Conservation (phyloP, 2,888 invertebrate genomes). For the Drosophila subquinaria region DNA sequence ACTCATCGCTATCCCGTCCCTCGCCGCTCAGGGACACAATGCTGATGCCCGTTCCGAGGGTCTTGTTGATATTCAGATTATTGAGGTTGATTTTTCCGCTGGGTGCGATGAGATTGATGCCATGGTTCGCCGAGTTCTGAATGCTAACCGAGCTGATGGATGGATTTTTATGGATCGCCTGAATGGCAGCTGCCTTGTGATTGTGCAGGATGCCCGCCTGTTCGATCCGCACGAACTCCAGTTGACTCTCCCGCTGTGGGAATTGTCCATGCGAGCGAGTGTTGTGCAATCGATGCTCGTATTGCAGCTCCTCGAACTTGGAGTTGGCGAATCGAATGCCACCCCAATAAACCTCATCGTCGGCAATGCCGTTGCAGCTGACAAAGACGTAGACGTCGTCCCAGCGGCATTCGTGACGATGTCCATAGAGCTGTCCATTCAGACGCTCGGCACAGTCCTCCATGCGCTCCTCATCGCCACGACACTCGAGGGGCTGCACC, state of each 20-base stretch:
- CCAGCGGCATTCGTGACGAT: constrained; percentile 94
- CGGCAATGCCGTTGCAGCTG: constrained; percentile 90
- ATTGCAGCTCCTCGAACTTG: constrained; percentile 94
- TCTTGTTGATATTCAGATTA: constrained; percentile 91
- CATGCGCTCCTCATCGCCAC: constrained; percentile 90
- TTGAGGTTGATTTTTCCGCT: constrained; percentile 92
- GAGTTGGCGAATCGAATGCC: constrained; percentile 96
- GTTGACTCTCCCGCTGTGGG: constrained; percentile 90
- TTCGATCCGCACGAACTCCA: constrained; percentile 92
- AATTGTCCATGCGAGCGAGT: constrained; percentile 91
- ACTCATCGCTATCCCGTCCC: constrained; percentile 93
- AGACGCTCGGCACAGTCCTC: constrained; percentile 95
- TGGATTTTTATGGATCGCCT: constrained; percentile 95
- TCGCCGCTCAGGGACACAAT: constrained; percentile 97
- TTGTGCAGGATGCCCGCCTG: constrained; percentile 98
- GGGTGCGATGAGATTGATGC: constrained; percentile 96
- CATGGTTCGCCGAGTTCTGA: constrained; percentile 94
- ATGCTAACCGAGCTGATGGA: constrained; percentile 93
- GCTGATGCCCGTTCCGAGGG: constrained; percentile 95
- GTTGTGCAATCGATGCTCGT: constrained; percentile 93
- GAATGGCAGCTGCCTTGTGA: constrained; percentile 96
- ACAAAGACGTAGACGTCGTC: constrained; percentile 97
- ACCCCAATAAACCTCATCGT: constrained; percentile 94
- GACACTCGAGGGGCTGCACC: constrained; percentile 96
- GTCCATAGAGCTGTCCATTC: constrained; percentile 95